Base-by-base conservation (phyloP, 2,888 invertebrate species). In the Leistus spinibarbis region DNA sequence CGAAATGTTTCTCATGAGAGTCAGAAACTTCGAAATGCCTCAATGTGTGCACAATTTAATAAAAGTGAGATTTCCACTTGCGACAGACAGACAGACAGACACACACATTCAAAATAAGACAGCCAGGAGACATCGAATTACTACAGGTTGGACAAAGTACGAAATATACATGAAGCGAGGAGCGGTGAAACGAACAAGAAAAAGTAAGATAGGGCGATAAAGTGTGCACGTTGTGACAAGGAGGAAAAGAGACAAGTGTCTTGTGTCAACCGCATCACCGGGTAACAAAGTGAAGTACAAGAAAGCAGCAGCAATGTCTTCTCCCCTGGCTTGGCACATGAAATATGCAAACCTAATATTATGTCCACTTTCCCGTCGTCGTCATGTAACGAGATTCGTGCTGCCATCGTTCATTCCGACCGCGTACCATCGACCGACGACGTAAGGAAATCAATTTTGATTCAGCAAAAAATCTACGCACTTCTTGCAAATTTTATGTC, bases 261-360 rank as follows among this genome's bases (percentile, higher is more conserved):
- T 57, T 57, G 20, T 60, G 62, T 69, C 62, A 57, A 24, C 57
- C 69, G 69, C 57, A 24, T 69, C 53, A 62, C 13, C 62, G 60
- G 40, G 62, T 69, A 62, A 62, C 69, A 69, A 69, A 69, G 60
- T 69, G 69, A 24, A 57, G 60, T 40, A 62, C 57, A 40, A 40
- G 40, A 40, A 40, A 40, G 40, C 40, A 22, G 19, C 54, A 23
- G 57, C 20, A 60, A 16, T 10, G 20, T 57, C n/a, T 19, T 54
- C 27, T 24, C 56, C 60, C 22, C 24, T n/a, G n/a, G n/a, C n/a
- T 23, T 27, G 40, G 27, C 40, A 17, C 73, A 67, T 74, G 73
- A 74, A 74, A 74, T 74, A 74, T 74, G 73, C 73, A 74, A 74
- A 74, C 73, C 73, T 74, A 74, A 74, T 74, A 74, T 74, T 74